Evolutionary conservation across 2,888 invertebrate genomes (phyloP), one percentile per base, ranked within the genome.

Genomic region (Hirtodrosophila duncani): DNA sequence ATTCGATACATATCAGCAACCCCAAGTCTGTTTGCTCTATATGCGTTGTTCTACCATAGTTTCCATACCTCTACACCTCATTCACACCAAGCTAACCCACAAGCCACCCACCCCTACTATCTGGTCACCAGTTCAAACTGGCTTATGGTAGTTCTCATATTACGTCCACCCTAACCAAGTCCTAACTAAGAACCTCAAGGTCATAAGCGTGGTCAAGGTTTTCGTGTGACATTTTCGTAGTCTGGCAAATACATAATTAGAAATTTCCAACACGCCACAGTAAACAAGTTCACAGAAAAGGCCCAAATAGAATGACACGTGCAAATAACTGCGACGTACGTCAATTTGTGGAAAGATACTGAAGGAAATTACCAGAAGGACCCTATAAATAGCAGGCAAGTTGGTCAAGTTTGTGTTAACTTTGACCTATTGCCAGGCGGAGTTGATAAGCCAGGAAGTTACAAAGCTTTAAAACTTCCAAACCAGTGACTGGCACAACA

Each of bases 181-280:
- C 14, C 11, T 16, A 27, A 17, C 6, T 14, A 3, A 11, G 1
- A n/a, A n/a, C n/a, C n/a, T 48, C 63, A 63, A 61, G 63, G 63
- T 63, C 51, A 57, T 17, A n/a, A n/a, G 44, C 8, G 26, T 59
- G 63, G 63, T 63, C 63, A 63, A 63, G 63, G 63, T 51, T 26
- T 45, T 62, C 30, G 57, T 63, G 63, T 63, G 63, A 58, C 58
- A 63, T 21, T n/a, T 34, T 17, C 8, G n/a, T 24, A 23, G 34
- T 31, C n/a, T 13, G 20, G 23, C 14, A 36, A 23, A 20, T 21
- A 36, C 23, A 42, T 41, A 50, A 50, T 46, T 51, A 41, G 14
- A 43, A 63, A 41, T 38, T 51, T 67, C 50, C 44, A 63, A 37
- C 33, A 48, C 26, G 42, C n/a, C n/a, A 26, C 38, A 26, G 39